Evolutionary conservation across 2,797 vertebrate genomes (phyloP).

Genomic region (Acrossocheilus fasciatus): DNA sequence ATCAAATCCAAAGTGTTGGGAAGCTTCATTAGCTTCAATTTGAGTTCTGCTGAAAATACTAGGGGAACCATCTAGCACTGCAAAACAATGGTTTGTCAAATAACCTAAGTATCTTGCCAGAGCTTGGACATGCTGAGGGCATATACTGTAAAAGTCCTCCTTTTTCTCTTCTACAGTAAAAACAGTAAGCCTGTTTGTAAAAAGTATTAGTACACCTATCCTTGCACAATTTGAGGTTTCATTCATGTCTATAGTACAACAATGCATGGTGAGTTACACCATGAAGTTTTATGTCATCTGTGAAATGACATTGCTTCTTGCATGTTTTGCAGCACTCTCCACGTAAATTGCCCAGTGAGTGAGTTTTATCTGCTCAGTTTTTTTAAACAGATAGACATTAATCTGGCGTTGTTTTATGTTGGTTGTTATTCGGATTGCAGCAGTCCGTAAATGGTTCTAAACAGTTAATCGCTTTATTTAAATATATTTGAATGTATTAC

Average conservation of each 20-base stretch:
- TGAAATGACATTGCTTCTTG: no score
- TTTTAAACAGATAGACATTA: background rate
- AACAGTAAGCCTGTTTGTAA: no score
- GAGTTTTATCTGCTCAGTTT: background rate
- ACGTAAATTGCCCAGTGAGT: no score
- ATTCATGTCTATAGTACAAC: no score
- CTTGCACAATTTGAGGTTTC: no score
- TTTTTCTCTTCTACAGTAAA: background rate
- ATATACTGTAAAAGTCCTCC: background rate
- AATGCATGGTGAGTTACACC: no score
- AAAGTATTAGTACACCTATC: no score
- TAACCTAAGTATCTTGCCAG: background rate
- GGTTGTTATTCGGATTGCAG: background rate
- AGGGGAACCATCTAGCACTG: background rate
- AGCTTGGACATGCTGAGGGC: background rate
- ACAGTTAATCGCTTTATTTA: background rate
- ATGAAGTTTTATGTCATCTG: no score
- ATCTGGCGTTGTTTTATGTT: background rate
- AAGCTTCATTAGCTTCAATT: background rate
- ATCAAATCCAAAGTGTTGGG: background rate
- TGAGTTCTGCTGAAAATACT: background rate
- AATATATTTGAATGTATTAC: background rate
- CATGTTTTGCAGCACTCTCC: no score
- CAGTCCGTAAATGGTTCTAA: background rate
- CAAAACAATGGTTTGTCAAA: background rate